A percentile compares a stretch with the other conserved stretches of the same genome.
phyloP scores from a whole-genome alignment of 2,797 vertebrate species.

The Falco concolor region DNA sequence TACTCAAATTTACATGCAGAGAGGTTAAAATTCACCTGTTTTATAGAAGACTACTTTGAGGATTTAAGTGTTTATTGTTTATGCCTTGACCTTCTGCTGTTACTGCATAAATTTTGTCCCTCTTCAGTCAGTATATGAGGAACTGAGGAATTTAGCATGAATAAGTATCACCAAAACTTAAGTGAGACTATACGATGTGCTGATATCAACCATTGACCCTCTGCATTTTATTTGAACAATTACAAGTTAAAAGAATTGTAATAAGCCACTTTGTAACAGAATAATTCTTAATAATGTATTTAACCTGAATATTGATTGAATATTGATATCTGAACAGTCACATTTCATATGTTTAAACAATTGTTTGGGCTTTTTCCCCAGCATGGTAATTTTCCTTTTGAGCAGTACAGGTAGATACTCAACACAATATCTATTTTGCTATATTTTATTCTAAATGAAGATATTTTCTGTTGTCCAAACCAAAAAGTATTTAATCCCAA shows the following conservation, averaged over 20 bases:
- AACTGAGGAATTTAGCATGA: background rate
- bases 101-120: background rate
- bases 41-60: background rate
- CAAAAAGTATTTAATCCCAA: background rate
- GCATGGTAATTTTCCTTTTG: background rate
- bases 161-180: background rate
- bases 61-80: background rate
- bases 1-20: background rate
- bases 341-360: background rate
- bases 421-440: background rate
- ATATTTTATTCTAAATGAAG: background rate
- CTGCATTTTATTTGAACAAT: background rate
- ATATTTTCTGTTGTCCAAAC: background rate
- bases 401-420: background rate
- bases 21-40: background rate
- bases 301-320: background rate
- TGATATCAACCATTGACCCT: background rate
- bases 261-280: background rate
- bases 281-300: background rate
- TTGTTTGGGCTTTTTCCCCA: rapidly evolving
- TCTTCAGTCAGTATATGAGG: background rate
- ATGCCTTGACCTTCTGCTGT: background rate
- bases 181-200: background rate
- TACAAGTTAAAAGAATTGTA: background rate
- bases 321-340: background rate